These are phyloP conservation scores for Neria commutata DNA, from an alignment of 2,888 invertebrate species.

Conservation along the genomic window DNA sequence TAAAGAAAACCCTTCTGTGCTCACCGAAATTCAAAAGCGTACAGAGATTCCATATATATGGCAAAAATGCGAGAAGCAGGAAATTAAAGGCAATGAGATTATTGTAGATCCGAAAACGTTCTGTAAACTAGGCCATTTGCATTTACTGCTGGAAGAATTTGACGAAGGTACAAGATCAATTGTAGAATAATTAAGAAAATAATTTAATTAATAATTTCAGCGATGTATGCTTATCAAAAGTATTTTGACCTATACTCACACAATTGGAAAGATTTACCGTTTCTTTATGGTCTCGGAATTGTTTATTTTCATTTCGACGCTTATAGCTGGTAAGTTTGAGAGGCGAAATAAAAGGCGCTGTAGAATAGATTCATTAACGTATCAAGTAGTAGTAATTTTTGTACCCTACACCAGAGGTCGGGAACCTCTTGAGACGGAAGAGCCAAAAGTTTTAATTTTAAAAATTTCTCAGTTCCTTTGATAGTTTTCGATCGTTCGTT, in stretches of 20 bases:
- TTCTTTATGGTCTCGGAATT: conserved; percentile 92
- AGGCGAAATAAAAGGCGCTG: neutral
- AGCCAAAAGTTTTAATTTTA: too few species aligned
- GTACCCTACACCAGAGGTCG: neutral
- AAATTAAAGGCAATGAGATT: conserved; percentile 36
- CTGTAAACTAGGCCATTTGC: conserved; percentile 94
- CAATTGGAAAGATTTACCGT: conserved; percentile 84
- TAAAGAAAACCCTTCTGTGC: conserved; percentile 25
- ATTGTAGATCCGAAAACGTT: conserved; percentile 84
- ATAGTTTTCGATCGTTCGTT: too few species aligned
- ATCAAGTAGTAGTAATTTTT: too few species aligned
- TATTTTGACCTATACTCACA: conserved; percentile 80
- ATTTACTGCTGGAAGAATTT: conserved; percentile 90
- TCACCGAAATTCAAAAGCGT: conserved; percentile 5
- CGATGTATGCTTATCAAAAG: conserved; percentile 96
- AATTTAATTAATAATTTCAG: conserved; percentile 65
- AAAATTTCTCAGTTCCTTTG: too few species aligned
- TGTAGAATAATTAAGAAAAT: conserved; percentile 1
- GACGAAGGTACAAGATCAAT: conserved; percentile 75
- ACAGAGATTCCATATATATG: neutral
- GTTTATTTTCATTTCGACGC: conserved; percentile 97
- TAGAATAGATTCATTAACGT: too few species aligned
- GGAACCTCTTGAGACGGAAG: neutral
- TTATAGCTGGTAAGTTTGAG: conserved; percentile 90
- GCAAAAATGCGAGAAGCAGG: neutral